A percentile compares a stretch with the other conserved stretches of the same genome.
Evolutionary conservation across 2,113 vertebrate genomes (phyloP).

Genomic region (Tragelaphus strepsiceros): DNA sequence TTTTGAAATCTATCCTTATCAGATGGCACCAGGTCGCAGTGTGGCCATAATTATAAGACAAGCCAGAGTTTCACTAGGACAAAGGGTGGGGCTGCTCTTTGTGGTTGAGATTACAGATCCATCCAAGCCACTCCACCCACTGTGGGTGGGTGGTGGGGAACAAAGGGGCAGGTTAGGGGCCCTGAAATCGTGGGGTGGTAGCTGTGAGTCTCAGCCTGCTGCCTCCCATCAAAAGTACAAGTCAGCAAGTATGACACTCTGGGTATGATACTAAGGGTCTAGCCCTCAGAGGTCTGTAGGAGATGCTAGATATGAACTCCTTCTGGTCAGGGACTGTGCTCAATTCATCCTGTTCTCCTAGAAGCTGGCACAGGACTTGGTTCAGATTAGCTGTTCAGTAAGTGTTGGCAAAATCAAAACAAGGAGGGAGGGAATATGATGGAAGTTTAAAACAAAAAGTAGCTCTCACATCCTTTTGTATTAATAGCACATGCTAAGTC

Average conservation of each 20-base stretch:
- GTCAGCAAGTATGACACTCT: background rate
- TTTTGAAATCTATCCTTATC: slow-evolving; percentile 21
- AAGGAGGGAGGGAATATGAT: background rate
- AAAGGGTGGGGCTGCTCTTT: background rate
- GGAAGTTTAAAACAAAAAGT: background rate
- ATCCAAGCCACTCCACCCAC: background rate
- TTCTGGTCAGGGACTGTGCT: background rate
- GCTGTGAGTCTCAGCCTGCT: background rate
- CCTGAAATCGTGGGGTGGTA: background rate
- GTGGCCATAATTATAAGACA: background rate
- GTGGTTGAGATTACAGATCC: background rate
- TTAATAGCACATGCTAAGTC: background rate
- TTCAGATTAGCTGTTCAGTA: background rate
- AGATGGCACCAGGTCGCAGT: background rate
- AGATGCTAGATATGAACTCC: background rate
- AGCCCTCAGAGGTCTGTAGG: background rate
- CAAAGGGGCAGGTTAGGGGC: background rate
- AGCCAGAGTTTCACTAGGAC: background rate
- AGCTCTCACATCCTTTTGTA: background rate
- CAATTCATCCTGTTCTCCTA: background rate
- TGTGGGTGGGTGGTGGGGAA: background rate
- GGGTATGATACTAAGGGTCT: background rate
- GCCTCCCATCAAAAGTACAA: background rate
- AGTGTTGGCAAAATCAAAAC: background rate
- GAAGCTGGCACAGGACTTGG: background rate